Conservation (phyloP, 2,797 vertebrate genomes). For the Pseudotriccus pelzelni region DNA sequence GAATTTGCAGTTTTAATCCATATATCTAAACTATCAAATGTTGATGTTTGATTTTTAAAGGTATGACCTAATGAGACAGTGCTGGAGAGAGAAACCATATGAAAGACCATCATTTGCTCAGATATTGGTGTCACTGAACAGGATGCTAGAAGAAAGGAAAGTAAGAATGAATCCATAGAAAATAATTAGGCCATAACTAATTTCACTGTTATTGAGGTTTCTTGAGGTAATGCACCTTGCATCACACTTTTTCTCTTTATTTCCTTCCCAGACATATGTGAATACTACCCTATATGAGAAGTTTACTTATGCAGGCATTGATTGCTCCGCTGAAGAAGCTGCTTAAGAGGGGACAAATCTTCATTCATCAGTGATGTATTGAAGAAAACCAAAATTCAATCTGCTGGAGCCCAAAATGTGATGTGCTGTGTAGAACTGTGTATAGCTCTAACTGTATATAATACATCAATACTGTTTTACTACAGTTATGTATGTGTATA, state of each 20-base stretch:
- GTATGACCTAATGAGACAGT: conserved; percentile 87
- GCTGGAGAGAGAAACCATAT: conserved; percentile 88
- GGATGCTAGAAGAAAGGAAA: conserved; percentile 90
- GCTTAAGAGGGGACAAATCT: conserved; percentile 65
- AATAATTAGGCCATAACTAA: not conserved
- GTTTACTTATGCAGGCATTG: conserved; percentile 88
- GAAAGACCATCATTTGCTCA: conserved; percentile 88
- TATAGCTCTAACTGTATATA: conserved; percentile 29
- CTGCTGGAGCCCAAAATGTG: conserved; percentile 44
- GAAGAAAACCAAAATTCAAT: not conserved
- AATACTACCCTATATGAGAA: conserved; percentile 90
- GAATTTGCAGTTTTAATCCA: not conserved
- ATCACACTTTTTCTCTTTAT: not conserved
- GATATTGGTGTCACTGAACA: conserved; percentile 84
- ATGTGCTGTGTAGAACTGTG: conserved; percentile 21
- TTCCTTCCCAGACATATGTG: conserved; percentile 83
- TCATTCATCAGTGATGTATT: not conserved
- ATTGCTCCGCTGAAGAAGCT: conserved; percentile 89
- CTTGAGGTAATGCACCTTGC: not conserved
- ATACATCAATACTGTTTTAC: conserved; percentile 4
- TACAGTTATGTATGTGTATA: not conserved
- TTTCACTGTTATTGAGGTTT: not conserved
- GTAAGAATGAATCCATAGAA: conserved; percentile 57
- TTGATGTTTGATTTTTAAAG: conserved; percentile 62
- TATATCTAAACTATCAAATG: not conserved